Evolutionary conservation across 2,888 invertebrate genomes (phyloP), one percentile per base, ranked within the genome.

Genomic region (Platerodrilus igneus): DNA sequence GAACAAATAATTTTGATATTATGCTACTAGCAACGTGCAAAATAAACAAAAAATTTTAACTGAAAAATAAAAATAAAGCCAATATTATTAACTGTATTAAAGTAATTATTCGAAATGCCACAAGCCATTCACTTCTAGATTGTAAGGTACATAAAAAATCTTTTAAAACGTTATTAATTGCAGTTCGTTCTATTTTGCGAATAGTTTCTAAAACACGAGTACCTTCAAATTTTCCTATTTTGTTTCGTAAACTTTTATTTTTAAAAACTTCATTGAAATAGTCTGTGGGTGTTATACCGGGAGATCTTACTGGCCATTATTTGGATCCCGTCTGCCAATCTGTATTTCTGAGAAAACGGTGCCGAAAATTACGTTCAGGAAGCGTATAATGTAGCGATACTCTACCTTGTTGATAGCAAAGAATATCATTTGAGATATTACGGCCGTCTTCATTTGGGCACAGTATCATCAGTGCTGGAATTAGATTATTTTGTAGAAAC

Each of bases 401-500:
- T 10, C 19, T 19, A 30, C 19, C 29, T 10, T 30, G 29, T 19
- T 30, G 29, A 25, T 25, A 25, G 5, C 25, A 25, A 25, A 25
- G 25, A n/a, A n/a, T 11, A 25, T 25, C 14, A 25, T 25, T 25
- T 25, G 25, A 14, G 3, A 25, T 14, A 25, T 25, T n/a, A 13
- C 13, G 25, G 5, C 14, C 25, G 14, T 25, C 25, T 10, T 3
- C 2, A 11, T 25, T 25, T 6, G 25, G 25, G 11, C 14, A 25
- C 4, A 25, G 25, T 25, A 25, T 8, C 22, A 3, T 10, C 8
- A 22, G 22, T n/a, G n/a, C n/a, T n/a, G n/a, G n/a, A n/a, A n/a
- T n/a, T n/a, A n/a, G n/a, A n/a, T n/a, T n/a, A n/a, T 17, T 30
- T 30, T 30, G 17, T n/a, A 30, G 10, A 30, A 30, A 30, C 30